A percentile compares a stretch with the other conserved stretches of the same genome.
These are phyloP conservation scores for Muraenolepis orangiensis DNA, from an alignment of 2,797 vertebrate genomes.

Conservation along the genomic window DNA sequence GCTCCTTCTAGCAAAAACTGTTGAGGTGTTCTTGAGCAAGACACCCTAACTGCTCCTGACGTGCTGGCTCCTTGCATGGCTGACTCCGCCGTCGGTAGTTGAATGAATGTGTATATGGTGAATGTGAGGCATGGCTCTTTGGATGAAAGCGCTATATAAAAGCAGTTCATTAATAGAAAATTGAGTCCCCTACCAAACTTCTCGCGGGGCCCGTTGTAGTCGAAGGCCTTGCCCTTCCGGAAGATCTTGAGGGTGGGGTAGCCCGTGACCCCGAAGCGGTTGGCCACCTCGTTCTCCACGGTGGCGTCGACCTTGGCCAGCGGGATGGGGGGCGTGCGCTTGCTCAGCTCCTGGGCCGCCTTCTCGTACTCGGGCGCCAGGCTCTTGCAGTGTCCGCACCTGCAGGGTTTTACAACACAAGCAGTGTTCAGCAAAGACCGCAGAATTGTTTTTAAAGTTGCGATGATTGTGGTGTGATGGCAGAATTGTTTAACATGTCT, in stretches of 20 bases:
- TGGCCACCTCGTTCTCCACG: slow-evolving; percentile 79
- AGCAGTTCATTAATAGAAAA: too few relatives aligned
- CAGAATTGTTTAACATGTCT: background rate
- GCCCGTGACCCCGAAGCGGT: slow-evolving; percentile 83
- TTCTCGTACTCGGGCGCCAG: slow-evolving; percentile 96
- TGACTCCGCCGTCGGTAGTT: too few relatives aligned
- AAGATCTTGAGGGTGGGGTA: slow-evolving; percentile 96
- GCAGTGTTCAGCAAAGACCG: background rate
- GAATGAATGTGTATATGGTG: too few relatives aligned
- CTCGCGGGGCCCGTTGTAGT: slow-evolving; percentile 94
- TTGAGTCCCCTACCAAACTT: slow-evolving; percentile 89
- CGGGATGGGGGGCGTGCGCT: slow-evolving; percentile 81
- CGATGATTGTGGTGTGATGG: background rate
- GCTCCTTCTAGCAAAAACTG: too few relatives aligned
- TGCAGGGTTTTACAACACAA: slow-evolving; percentile 38
- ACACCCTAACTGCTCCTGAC: too few relatives aligned
- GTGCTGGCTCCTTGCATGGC: too few relatives aligned
- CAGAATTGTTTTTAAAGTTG: background rate
- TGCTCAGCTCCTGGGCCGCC: slow-evolving; percentile 86
- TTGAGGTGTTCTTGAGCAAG: too few relatives aligned
- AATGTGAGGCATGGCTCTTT: too few relatives aligned
- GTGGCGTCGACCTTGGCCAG: slow-evolving; percentile 92
- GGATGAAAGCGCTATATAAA: too few relatives aligned
- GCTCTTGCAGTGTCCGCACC: slow-evolving; percentile 96
- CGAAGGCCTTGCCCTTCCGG: slow-evolving; percentile 88